A percentile compares a stretch with the other conserved stretches of the same genome.
Conservation (phyloP, 2,888 invertebrate genomes). For the Falcaria lacertinaria region DNA sequence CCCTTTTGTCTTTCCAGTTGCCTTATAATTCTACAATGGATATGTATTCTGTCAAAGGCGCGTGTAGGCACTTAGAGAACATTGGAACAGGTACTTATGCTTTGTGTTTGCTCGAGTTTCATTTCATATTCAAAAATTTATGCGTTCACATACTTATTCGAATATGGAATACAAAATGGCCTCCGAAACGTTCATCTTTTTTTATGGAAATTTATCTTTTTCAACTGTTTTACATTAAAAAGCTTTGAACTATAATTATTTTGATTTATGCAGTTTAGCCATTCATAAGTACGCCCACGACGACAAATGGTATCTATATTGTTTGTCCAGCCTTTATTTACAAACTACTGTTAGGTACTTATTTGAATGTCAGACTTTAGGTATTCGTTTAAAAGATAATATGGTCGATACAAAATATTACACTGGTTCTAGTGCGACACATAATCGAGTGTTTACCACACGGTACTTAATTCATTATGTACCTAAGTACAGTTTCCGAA, state of each 20-base stretch:
- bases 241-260: neutral
- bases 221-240: slow-evolving; percentile 1
- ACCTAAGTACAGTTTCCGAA: neutral
- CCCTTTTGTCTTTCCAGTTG: slow-evolving; percentile 52
- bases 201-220: slow-evolving; percentile 43
- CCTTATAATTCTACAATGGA: slow-evolving; percentile 57
- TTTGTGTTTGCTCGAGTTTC: slow-evolving; percentile 52
- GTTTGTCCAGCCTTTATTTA: neutral
- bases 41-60: slow-evolving; percentile 61
- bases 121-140: slow-evolving; percentile 65
- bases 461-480: too few species aligned
- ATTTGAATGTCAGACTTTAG: neutral
- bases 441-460: too few species aligned
- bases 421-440: too few species aligned
- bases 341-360: neutral
- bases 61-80: slow-evolving; percentile 55
- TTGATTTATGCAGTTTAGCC: neutral
- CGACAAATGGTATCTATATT: neutral
- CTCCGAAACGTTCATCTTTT: slow-evolving; percentile 33
- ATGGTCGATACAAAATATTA: too few species aligned
- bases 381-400: neutral
- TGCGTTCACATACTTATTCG: slow-evolving; percentile 51
- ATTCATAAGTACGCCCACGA: neutral
- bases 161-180: slow-evolving; percentile 49
- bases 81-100: slow-evolving; percentile 52